phyloP scores from a whole-genome alignment of 2,113 vertebrate genomes.

The Phainopepla nitens region DNA sequence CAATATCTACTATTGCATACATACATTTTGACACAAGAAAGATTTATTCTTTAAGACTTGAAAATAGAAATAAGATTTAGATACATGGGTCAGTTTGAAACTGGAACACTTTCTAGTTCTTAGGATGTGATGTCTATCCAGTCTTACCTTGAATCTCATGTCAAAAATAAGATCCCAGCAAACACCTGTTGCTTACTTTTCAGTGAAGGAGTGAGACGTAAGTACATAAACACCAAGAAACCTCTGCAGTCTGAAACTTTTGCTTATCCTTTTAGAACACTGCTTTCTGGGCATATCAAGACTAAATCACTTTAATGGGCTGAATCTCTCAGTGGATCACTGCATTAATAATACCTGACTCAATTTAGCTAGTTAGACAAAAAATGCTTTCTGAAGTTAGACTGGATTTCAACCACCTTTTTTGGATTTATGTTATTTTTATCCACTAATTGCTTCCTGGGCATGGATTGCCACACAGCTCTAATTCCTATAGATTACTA shows the following conservation, averaged over 20 bases:
- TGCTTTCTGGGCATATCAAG: neutral
- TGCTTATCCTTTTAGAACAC: neutral
- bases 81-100: neutral
- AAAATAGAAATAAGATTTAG: neutral
- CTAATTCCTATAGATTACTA: neutral
- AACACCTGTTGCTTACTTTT: neutral
- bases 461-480: neutral
- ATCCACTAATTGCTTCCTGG: neutral
- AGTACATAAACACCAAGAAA: neutral
- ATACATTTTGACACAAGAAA: neutral
- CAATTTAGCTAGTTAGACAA: slow-evolving; percentile 25
- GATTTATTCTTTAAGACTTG: neutral
- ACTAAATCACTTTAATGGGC: slow-evolving; percentile 36
- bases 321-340: neutral
- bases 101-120: neutral
- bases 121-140: neutral
- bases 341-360: slow-evolving; percentile 50
- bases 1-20: neutral
- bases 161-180: neutral
- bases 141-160: neutral
- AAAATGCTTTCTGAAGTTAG: slow-evolving; percentile 26
- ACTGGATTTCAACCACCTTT: slow-evolving; percentile 16
- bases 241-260: neutral
- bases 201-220: neutral
- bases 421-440: slow-evolving; percentile 12